phyloP scores from a whole-genome alignment of 2,888 invertebrate species.

The Luperina nickerlii region DNA sequence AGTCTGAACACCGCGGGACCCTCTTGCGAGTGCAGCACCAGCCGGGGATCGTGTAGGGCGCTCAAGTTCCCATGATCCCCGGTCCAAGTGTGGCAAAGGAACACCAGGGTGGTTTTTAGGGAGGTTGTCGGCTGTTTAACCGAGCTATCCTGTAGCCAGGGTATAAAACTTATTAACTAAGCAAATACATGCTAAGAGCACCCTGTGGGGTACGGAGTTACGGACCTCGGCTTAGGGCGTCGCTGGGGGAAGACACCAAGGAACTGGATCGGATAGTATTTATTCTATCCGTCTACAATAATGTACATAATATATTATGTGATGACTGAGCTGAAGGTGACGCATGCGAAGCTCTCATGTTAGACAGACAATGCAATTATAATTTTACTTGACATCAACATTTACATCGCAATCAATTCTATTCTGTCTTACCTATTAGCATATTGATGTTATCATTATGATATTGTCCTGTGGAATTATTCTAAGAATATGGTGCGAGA shows the following conservation, averaged over 20 bases:
- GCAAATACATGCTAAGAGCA: neutral
- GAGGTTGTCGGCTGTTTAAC: neutral
- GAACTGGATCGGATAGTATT: neutral
- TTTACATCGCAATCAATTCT: slow-evolving; percentile 53
- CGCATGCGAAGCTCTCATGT: slow-evolving; percentile 4
- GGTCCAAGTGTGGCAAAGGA: neutral
- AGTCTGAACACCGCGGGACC: no score
- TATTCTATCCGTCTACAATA: neutral
- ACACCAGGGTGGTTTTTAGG: neutral
- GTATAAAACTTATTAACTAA: neutral
- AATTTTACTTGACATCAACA: slow-evolving; percentile 40
- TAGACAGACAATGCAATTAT: slow-evolving; percentile 35
- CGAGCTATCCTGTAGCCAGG: neutral
- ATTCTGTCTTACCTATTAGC: slow-evolving; percentile 29
- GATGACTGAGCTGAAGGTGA: slow-evolving; percentile 15
- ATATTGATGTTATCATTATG: slow-evolving; percentile 47
- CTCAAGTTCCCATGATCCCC: neutral
- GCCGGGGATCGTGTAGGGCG: neutral
- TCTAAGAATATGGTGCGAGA: neutral
- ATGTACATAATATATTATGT: neutral
- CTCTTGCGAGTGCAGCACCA: neutral
- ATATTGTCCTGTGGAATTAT: slow-evolving; percentile 27
- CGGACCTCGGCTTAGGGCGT: neutral
- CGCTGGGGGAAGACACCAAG: neutral
- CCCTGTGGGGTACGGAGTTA: neutral